Conservation (phyloP, 2,113 vertebrate species). For the Glaucomys volans region DNA sequence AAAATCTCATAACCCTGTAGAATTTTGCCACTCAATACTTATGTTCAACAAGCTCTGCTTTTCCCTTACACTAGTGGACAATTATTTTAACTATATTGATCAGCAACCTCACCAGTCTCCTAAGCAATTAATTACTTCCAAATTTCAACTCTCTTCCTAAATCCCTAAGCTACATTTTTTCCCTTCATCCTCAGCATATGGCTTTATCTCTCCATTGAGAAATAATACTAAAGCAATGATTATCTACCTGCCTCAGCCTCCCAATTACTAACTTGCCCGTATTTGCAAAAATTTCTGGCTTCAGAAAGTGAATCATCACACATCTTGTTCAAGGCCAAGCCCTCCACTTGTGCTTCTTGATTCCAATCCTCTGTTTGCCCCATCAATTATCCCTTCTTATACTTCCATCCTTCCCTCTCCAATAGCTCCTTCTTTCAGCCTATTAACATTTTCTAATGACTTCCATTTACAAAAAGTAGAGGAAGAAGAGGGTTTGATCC, state of each 20-base stretch:
- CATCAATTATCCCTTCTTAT: background rate
- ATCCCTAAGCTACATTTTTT: background rate
- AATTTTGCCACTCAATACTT: background rate
- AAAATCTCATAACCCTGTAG: background rate
- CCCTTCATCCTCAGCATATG: background rate
- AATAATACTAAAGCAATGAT: background rate
- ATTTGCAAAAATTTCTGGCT: background rate
- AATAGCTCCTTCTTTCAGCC: background rate
- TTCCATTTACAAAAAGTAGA: background rate
- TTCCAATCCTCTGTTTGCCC: background rate
- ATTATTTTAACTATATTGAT: background rate
- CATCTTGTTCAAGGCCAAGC: background rate
- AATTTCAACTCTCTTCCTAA: background rate
- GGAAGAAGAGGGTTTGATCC: background rate
- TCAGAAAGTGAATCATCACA: background rate
- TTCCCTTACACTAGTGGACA: background rate
- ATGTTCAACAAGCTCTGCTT: background rate
- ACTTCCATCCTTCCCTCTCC: background rate
- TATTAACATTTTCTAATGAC: background rate
- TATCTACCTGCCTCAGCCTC: background rate
- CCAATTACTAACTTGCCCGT: background rate
- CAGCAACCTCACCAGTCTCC: background rate
- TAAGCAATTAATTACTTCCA: background rate
- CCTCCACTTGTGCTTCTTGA: background rate
- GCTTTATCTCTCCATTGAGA: background rate